Conservation (phyloP, 1,140 invertebrate species). For the Drosophila aff. region DNA sequence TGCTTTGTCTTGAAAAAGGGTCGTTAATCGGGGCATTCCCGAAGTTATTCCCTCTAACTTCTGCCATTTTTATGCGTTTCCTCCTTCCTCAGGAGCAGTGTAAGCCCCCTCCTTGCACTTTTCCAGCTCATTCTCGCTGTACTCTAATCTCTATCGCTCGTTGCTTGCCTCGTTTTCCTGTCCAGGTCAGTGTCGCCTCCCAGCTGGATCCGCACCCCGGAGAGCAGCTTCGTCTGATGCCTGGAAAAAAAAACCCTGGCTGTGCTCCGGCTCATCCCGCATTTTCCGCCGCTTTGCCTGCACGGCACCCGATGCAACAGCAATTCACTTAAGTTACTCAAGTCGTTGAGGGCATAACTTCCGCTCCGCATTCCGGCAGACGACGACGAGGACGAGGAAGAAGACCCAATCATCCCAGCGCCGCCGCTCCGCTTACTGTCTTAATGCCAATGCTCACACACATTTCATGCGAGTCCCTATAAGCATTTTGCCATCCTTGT, state of each 20-base stretch:
- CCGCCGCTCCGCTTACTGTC: conserved; percentile 56
- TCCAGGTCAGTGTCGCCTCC: conserved; percentile 44
- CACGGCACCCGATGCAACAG: conserved; percentile 37
- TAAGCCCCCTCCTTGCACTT: conserved; percentile 1
- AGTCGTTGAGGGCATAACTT: conserved; percentile 82
- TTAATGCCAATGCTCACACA: conserved; percentile 76
- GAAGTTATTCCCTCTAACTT: conserved; percentile 38
- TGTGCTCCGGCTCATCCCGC: conserved; percentile 36
- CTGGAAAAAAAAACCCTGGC: conserved; percentile 8
- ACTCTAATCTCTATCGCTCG: conserved; percentile 57
- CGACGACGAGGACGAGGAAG: conserved; percentile 4
- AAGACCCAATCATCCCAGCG: conserved; percentile 19
- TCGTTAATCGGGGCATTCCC: conserved; percentile 12
- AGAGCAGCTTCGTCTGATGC: not conserved
- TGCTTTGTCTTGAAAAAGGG: not conserved
- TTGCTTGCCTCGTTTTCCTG: conserved; percentile 23
- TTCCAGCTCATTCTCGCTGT: conserved; percentile 27
- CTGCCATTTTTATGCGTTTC: conserved; percentile 44
- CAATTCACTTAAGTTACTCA: conserved; percentile 82
- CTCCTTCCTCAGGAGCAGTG: conserved; percentile 20
- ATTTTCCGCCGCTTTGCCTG: conserved; percentile 52
- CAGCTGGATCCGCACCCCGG: conserved; percentile 20
- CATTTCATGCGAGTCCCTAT: conserved; percentile 65
- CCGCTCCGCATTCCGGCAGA: conserved; percentile 45
- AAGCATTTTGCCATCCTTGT: conserved; percentile 55